Conservation (phyloP, 2,888 invertebrate genomes). For the Drosophila fulvimacula region DNA sequence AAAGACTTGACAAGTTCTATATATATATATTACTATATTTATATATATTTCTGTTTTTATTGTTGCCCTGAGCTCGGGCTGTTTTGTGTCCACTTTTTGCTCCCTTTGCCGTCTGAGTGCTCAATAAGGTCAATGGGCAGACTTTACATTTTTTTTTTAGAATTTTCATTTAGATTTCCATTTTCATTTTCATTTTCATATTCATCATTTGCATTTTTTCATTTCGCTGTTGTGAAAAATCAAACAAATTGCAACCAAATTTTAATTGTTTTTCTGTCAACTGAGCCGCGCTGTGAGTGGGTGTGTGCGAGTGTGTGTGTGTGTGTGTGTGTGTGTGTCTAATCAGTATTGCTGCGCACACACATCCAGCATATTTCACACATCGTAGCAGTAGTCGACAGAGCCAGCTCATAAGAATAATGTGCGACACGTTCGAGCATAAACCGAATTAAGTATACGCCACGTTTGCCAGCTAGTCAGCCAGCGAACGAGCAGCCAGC, state of each 20-base stretch:
- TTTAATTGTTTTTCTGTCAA: conserved; percentile 65
- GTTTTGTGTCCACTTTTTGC: conserved; percentile 12
- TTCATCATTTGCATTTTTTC: conserved; percentile 35
- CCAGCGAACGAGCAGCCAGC: conserved; percentile 40
- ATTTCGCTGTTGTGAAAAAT: conserved; percentile 68
- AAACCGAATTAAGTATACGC: conserved; percentile 79
- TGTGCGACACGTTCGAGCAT: conserved; percentile 77
- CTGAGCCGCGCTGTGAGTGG: conserved; percentile 2
- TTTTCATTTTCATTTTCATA: conserved; percentile 40
- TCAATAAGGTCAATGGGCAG: conserved; percentile 76
- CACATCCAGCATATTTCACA: conserved; percentile 78
- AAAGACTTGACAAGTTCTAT: conserved; percentile 4
- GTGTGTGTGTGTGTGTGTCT: conserved; percentile 35
- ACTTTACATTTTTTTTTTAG: conserved; percentile 34
- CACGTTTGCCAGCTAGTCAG: conserved; percentile 65
- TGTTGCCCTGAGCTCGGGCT: conserved; percentile 9
- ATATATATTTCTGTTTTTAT: not conserved
- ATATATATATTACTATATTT: not conserved
- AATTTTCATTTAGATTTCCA: conserved; percentile 40
- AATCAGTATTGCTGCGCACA: conserved; percentile 74
- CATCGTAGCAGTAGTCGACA: conserved; percentile 59
- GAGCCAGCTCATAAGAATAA: conserved; percentile 65
- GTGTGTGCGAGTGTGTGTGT: conserved; percentile 2
- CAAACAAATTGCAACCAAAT: conserved; percentile 68
- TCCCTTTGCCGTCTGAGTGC: conserved; percentile 46